Evolutionary conservation across 2,888 invertebrate genomes (phyloP).

Genomic region (Parnassius orleans): DNA sequence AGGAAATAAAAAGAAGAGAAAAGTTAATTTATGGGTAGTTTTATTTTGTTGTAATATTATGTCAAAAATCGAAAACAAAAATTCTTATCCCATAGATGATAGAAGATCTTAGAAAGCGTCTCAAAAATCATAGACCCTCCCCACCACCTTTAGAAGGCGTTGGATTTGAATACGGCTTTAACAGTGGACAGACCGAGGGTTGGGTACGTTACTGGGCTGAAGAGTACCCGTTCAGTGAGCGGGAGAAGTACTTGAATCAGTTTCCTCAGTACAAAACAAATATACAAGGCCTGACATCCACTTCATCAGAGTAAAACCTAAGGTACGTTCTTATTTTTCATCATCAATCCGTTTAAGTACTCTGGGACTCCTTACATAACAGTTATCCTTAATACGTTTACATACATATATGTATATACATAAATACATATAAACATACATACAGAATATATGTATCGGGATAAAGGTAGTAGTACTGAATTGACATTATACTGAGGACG

Average conservation of each 20-base stretch:
- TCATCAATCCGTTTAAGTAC: no score
- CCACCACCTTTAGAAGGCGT: constrained; percentile 84
- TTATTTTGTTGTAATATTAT: no score
- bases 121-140: constrained; percentile 49
- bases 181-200: constrained; percentile 82
- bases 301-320: constrained; percentile 86
- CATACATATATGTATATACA: no score
- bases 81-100: constrained; percentile 47
- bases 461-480: no score
- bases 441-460: no score
- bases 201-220: constrained; percentile 89
- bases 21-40: no score
- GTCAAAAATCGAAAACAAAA: not conserved
- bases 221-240: constrained; percentile 83
- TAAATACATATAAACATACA: no score
- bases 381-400: no score
- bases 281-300: constrained; percentile 88
- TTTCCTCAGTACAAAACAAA: constrained; percentile 89
- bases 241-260: constrained; percentile 85
- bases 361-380: no score
- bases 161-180: constrained; percentile 91
- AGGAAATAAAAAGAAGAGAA: no score
- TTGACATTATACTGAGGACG: no score
- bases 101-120: constrained; percentile 51
- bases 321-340: constrained; percentile 40